phyloP scores from a whole-genome alignment of 2,113 vertebrate genomes.

The Chionis minor region DNA sequence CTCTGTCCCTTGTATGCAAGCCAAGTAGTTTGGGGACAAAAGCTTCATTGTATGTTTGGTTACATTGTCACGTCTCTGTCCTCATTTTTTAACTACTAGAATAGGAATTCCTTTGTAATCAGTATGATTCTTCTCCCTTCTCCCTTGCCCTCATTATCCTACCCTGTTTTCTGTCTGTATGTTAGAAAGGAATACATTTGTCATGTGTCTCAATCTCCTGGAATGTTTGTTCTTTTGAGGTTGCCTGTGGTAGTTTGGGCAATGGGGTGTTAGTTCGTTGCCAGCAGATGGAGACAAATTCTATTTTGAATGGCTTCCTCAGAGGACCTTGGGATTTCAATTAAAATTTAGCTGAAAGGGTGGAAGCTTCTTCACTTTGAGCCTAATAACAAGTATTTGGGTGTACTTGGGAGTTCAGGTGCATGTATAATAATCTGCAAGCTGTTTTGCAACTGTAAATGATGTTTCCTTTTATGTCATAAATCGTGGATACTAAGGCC shows the following conservation, averaged over 20 bases:
- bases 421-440: not conserved
- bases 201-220: not conserved
- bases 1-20: slow-evolving; percentile 40
- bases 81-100: slow-evolving; percentile 28
- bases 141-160: slow-evolving; percentile 25
- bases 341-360: not conserved
- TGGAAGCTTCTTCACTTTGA: not conserved
- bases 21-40: slow-evolving; percentile 51
- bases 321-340: not conserved
- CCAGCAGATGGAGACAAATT: slow-evolving; percentile 52
- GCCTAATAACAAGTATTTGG: not conserved
- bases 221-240: not conserved
- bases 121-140: slow-evolving; percentile 14
- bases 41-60: slow-evolving; percentile 54
- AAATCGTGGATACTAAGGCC: not conserved
- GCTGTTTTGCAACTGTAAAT: not conserved
- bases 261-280: not conserved
- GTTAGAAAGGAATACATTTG: not conserved
- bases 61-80: slow-evolving; percentile 54
- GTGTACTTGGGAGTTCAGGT: not conserved
- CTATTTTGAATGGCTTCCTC: not conserved
- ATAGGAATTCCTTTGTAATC: slow-evolving; percentile 64
- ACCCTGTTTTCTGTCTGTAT: not conserved
- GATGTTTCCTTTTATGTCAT: not conserved
- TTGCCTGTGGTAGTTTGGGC: not conserved